Conservation (phyloP, 1,140 invertebrate genomes). For the Cyphomyrmex costatus region DNA sequence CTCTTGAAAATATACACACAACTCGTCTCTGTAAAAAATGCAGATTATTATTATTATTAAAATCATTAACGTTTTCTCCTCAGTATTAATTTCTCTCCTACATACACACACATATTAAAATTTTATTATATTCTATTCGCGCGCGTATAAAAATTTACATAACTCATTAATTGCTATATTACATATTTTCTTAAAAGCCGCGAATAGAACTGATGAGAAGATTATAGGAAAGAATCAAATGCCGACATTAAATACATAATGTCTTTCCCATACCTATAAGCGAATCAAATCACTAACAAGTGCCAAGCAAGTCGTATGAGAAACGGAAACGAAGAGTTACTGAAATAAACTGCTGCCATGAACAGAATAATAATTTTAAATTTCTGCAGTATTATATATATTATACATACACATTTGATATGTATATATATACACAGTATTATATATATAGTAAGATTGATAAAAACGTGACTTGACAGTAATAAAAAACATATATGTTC, state of each 20-base stretch:
- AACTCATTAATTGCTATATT: background rate
- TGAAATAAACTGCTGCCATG: background rate
- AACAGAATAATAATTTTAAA: background rate
- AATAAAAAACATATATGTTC: background rate
- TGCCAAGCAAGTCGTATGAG: background rate
- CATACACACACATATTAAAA: background rate
- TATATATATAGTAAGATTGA: no score
- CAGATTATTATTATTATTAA: background rate
- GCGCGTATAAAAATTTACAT: background rate
- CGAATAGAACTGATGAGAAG: background rate
- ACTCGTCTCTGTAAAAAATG: background rate
- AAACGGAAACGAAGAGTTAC: background rate
- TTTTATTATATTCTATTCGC: background rate
- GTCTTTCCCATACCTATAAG: background rate
- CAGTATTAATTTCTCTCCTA: background rate
- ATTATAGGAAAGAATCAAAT: background rate
- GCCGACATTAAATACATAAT: background rate
- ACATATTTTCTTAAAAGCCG: background rate
- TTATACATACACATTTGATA: no score
- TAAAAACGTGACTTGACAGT: background rate
- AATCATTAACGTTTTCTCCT: background rate
- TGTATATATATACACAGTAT: no score
- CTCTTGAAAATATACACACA: constrained; percentile 45
- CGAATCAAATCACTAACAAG: background rate
- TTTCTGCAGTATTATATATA: background rate